These are phyloP conservation scores for Platysternon megacephalum DNA, from an alignment of 2,113 vertebrate genomes.

Conservation along the genomic window DNA sequence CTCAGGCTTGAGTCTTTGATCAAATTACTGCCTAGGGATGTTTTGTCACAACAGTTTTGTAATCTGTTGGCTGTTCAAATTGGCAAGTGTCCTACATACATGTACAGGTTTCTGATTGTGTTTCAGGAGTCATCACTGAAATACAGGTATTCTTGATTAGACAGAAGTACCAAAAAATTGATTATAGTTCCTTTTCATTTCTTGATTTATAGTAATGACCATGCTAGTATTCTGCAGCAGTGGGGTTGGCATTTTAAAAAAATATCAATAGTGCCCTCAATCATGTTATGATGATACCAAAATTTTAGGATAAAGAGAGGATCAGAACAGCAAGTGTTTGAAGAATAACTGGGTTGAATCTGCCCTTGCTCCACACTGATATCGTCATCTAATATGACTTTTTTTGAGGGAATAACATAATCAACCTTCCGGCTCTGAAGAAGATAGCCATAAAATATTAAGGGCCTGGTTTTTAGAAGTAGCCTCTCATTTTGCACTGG, in stretches of 20 bases:
- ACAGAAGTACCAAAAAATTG: background rate
- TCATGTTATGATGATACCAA: background rate
- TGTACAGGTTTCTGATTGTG: background rate
- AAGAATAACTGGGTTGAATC: background rate
- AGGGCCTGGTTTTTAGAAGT: background rate
- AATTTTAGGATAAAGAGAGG: background rate
- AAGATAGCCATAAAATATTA: background rate
- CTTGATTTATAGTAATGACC: background rate
- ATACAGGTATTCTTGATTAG: constrained; percentile 47
- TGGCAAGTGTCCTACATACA: background rate
- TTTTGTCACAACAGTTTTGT: too few species aligned
- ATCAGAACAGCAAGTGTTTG: background rate
- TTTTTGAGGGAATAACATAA: background rate
- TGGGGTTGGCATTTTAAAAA: background rate
- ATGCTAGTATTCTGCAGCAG: background rate
- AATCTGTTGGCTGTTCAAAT: background rate
- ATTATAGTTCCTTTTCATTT: background rate
- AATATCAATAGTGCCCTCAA: background rate
- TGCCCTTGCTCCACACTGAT: background rate
- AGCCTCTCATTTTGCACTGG: background rate
- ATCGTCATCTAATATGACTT: background rate
- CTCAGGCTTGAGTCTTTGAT: too few species aligned
- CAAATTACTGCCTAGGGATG: too few species aligned
- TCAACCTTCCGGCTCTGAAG: background rate
- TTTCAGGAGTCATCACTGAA: background rate